Evolutionary conservation across 2,888 invertebrate genomes (phyloP).

Genomic region (Hydriomena furcata): DNA sequence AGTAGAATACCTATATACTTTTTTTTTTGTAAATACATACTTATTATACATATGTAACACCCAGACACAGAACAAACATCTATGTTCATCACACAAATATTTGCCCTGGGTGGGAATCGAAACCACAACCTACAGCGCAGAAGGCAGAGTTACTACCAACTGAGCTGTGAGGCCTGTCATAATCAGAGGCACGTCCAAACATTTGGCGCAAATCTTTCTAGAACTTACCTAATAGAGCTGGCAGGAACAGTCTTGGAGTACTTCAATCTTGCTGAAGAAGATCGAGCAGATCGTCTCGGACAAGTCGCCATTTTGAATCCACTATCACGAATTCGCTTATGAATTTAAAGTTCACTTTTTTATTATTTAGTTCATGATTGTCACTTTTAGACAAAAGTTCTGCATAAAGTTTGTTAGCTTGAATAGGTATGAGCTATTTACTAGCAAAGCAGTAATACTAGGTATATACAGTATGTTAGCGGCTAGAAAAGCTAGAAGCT

Average conservation of each 20-base stretch:
- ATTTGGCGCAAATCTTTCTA: no score
- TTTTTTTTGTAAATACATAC: no score
- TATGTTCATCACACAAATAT: no score
- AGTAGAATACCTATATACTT: no score
- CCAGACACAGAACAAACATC: no score
- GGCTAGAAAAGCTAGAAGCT: no score
- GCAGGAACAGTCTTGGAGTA: conserved; percentile 76
- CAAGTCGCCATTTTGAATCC: conserved; percentile 60
- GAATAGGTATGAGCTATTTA: neutral
- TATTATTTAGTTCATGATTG: conserved; percentile 26
- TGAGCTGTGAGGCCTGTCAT: no score
- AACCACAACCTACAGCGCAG: no score
- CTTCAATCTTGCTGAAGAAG: conserved; percentile 66
- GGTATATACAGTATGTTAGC: conserved; percentile 1
- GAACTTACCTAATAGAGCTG: conserved; percentile 65
- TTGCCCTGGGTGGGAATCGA: no score
- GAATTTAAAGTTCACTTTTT: conserved; percentile 17
- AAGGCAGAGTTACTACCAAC: no score
- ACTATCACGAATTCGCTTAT: conserved; percentile 27
- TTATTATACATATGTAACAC: no score
- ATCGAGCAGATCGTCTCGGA: conserved; percentile 65
- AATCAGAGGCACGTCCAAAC: no score
- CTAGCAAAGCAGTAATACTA: conserved; percentile 11
- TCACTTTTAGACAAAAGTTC: conserved; percentile 43
- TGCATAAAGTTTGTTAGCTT: conserved; percentile 10